Evolutionary conservation across 2,888 invertebrate genomes (phyloP), one percentile per base, ranked within the genome.

Genomic region (Hyalella azteca): DNA sequence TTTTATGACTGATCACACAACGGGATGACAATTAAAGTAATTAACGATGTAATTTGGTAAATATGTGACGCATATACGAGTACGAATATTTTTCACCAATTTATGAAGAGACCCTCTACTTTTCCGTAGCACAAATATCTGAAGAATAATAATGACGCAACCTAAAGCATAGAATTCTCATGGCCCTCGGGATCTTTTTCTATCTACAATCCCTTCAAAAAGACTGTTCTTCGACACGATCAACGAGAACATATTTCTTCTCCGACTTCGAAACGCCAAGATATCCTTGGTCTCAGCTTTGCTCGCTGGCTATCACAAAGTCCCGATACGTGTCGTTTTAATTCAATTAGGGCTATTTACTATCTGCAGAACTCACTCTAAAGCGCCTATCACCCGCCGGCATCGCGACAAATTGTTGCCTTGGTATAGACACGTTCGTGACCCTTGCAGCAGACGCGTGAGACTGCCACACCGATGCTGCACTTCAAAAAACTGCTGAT

Each of bases 321-420:
- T 36, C 29, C 36, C 36, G 66, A 66, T 66, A 66, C 4, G 36
- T n/a, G 29, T 32, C 66, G 36, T 36, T 36, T 66, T 66, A 66
- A 66, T 66, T 66, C 66, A 66, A 66, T 66, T 66, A 66, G 66
- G n/a, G 66, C 66, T 66, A 36, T 66, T 66, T 66, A 36, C 39
- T 66, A 66, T 66, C 66, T 66, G 13, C 36, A n/a, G 66, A 36
- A 36, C 66, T 36, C 29, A 36, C 36, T 19, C 39, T 29, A 29
- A 66, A 32, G 66, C 36, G 66, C 66, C 66, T 66, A 66, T 66
- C 66, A 66, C 36, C 2, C 36, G 66, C 32, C 19, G 36, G 36
- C 13, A 66, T 66, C 66, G 66, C 36, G 36, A 32, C 66, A 66
- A 66, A 66, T 66, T 66, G 66, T 32, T 36, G 66, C 36, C 19